Base-by-base conservation (phyloP, 2,888 invertebrate genomes). In the Dasypogon diadema region DNA sequence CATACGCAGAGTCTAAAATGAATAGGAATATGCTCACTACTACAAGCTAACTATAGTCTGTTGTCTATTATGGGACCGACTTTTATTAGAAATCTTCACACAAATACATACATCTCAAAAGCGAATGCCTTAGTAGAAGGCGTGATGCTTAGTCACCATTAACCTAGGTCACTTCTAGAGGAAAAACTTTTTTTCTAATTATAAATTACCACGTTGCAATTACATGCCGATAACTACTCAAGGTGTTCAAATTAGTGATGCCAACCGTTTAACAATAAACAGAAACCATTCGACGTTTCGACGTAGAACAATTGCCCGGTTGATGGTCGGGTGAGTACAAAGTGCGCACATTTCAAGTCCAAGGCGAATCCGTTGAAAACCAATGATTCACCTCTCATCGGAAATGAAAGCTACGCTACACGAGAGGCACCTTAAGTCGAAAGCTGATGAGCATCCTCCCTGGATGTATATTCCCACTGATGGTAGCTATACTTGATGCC, bases 341-440 rank as follows among this genome's bases (percentile, higher is more conserved):
- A 54, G 70, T 70, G 70, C 70, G 30, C 51, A 70, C 21, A 14
- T 51, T 70, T 70, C 70, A 70, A 70, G 70, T 70, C 70, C 70
- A 70, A 70, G 70, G 70, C 70, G 22, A 70, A 34, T 21, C 6
- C 18, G 54, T 54, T 8, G 54, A 54, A 54, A 54, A 54, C 14
- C 21, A 21, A 54, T 18, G 18, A 4, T 22, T 18, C 18, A 12
- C 54, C 54, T 54, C 54, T 54, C 54, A 5, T 54, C 54, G 10
- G 18, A 54, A 18, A 10, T 12, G 54, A 18, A 54, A 54, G 18
- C 21, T 22, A 54, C 54, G n/a, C n/a, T n/a, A 54, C 54, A 21
- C 18, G 54, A 22, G 22, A 6, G 18, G 54, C 54, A 42, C 10
- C 42, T 42, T n/a, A n/a, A 3, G 42, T 42, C n/a, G 8, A 42